phyloP scores from a whole-genome alignment of 2,113 vertebrate genomes.

The Ctenomys sociabilis region DNA sequence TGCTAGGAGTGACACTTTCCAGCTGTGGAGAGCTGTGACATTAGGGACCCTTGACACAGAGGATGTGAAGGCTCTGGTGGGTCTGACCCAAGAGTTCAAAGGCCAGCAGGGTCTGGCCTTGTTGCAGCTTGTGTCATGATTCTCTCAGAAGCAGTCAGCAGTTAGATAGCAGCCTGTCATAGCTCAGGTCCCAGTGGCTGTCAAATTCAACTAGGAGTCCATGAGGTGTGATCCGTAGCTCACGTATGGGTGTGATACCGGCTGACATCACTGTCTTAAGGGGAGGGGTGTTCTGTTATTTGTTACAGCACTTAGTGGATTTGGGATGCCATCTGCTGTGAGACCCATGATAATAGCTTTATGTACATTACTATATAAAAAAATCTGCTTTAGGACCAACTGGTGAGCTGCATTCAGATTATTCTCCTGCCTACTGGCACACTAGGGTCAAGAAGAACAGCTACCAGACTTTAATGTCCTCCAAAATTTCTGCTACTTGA shows the following conservation, averaged over 20 bases:
- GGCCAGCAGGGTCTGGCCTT: background rate
- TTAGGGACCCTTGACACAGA: background rate
- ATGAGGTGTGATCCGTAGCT: background rate
- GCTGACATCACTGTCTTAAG: background rate
- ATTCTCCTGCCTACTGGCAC: background rate
- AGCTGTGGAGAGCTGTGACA: background rate
- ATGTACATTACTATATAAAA: background rate
- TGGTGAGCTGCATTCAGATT: background rate
- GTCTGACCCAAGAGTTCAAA: background rate
- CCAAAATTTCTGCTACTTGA: slow-evolving; percentile 35
- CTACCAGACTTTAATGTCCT: background rate
- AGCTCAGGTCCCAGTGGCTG: background rate
- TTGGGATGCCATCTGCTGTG: background rate
- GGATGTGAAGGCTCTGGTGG: background rate
- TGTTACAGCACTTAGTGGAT: background rate
- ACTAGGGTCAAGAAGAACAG: slow-evolving; percentile 2
- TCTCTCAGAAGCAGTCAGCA: background rate
- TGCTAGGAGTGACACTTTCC: background rate
- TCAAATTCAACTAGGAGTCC: background rate
- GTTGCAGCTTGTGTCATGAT: background rate
- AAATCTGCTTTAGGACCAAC: background rate
- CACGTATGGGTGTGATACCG: background rate
- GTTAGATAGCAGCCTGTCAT: background rate
- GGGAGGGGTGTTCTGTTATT: background rate
- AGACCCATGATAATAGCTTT: slow-evolving; percentile 6